Percentiles rank a stretch among this genome's conserved stretches.
Conservation (phyloP, 2,888 invertebrate genomes). For the Athripsodes cinereus region DNA sequence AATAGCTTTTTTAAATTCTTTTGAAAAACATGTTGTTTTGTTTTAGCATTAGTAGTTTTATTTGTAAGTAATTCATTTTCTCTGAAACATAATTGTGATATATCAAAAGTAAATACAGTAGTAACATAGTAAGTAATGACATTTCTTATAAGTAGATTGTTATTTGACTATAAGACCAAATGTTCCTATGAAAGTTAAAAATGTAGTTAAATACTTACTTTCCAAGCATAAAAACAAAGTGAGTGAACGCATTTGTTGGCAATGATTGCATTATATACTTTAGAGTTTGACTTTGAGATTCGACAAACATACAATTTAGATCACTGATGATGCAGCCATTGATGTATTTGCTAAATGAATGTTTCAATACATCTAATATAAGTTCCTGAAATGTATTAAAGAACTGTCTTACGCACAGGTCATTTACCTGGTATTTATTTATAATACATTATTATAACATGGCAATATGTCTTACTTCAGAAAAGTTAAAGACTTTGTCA, state of each 20-base stretch:
- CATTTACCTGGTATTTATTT: too few species aligned
- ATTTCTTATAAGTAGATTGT: too few species aligned
- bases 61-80: too few species aligned
- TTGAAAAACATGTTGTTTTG: background rate
- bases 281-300: conserved; percentile 4
- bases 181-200: background rate
- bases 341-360: conserved; percentile 3
- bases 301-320: conserved; percentile 9
- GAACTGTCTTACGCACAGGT: too few species aligned
- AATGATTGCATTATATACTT: background rate
- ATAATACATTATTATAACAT: background rate
- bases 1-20: background rate
- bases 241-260: background rate
- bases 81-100: too few species aligned
- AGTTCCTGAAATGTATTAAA: conserved; percentile 4
- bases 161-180: too few species aligned
- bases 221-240: background rate
- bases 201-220: background rate
- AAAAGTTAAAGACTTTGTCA: background rate
- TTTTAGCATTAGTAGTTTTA: background rate
- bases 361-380: conserved; percentile 1
- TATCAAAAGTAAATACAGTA: too few species aligned
- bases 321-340: conserved; percentile 11
- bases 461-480: background rate
- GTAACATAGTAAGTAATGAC: too few species aligned